Evolutionary conservation across 2,888 invertebrate species (phyloP), one percentile per base, ranked within the genome.

Genomic region (Tiliacea citrago): DNA sequence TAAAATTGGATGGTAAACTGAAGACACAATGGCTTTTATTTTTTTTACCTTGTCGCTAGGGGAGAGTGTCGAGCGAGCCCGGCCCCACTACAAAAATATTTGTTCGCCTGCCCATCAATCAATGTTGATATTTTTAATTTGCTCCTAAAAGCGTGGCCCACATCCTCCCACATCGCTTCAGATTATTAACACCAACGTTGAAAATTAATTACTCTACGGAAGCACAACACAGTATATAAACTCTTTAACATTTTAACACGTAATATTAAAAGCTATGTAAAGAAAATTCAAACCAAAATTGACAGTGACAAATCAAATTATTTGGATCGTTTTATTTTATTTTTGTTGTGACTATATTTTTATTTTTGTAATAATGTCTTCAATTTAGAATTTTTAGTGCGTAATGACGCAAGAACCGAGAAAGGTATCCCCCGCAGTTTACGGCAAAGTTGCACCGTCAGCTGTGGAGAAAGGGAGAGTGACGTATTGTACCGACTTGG

Each of bases 401-500:
- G 65, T 67, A 51, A 90, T 90, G 90, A 70, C 88, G 35, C 87
- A 85, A 57, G 93, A 92, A 81, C 61, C 79, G 0, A 93, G 88
- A 79, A 93, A 92, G 79, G 53, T 85, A 29, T 80, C 87, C n/a
- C 85, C 89, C 63, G 78, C 81, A 39, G 83, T 83, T 75, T 86
- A 90, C 67, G 86, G 88, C 16, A 92, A 90, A 88, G 39, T 82
- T 60, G 80, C 78, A 29, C 84, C 89, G 4, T 84, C 88, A 42
- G 77, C 81, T 21, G 84, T 84, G 61, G 93, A 93, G 69, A 93
- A 92, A 82, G 86, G 90, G 45, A 91, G 83, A 88, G 93, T 94
- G 71, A 93, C 92, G 18, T 95, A 93, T 86, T 98, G 98, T 90
- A 98, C 98, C n/a, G 99, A 99, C 93, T 97, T 99, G 90, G 99